Base-by-base conservation (phyloP, 53 echinoderm and acorn worm genomes). In the Hippasteria phrygiana region DNA sequence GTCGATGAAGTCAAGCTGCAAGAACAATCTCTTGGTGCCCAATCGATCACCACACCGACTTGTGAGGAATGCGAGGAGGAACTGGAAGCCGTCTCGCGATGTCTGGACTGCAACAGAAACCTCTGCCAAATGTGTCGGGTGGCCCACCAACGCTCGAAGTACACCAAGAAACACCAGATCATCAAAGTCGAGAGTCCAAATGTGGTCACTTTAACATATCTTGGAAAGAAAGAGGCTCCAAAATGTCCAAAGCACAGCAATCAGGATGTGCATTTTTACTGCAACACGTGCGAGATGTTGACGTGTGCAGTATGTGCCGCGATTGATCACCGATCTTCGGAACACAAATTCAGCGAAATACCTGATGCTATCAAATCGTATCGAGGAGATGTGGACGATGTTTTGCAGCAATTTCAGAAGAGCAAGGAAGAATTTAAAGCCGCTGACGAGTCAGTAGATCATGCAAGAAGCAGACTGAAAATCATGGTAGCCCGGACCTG, bases 1-100 rank as follows among this genome's bases (percentile, higher is more conserved):
- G 43, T 83, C 36, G 83, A 83, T 26, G 64, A 65, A n/a, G 32
- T 83, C 31, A 83, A 41, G 28, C 7, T 24, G 16, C 34, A 43
- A 43, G 83, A 83, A 40, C 26, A 40, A 27, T 65, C 29, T 3
- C 18, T 34, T 14, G 69, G 13, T 0, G 22, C 29, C 27, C 26
- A 59, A 59, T 22, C 59, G 22, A 12, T 5, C 17, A 64, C 18
- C 5, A 5, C 41, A 39, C 27, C 43, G 28, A 43, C 43, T 1
- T 73, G 73, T 1, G 73, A 41, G 0, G 73, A 43, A 41, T 73
- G 73, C 12, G 73, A 73, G 2, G 1, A 43, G 26, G 73, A 24
- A 22, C 34, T 73, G 22, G 73, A n/a, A 0, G 73, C 40, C 26
- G 8, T 73, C 22, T 73, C 40, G 27, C 73, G 43, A 27, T 73